Evolutionary conservation across 37 sponge, comb jelly and placozoan species (phyloP).

Genomic region (Halichondria panicea): DNA sequence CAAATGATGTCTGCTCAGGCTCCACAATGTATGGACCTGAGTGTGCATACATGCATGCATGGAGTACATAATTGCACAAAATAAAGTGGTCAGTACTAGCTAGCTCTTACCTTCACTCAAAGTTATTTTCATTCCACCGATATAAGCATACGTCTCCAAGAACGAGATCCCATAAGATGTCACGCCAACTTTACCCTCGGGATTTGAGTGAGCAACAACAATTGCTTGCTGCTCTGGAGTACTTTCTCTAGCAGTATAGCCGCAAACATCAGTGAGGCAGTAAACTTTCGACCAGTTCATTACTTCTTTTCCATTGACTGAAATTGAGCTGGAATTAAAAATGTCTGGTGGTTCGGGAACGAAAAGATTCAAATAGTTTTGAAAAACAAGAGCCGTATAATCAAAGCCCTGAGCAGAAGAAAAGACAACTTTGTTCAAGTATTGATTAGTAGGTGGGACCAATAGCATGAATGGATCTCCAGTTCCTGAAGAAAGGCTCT

Average conservation of each 20-base stretch:
- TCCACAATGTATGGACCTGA: not conserved
- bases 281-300: not conserved
- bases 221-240: not conserved
- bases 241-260: not conserved
- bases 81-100: not conserved
- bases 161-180: slow-evolving; percentile 22
- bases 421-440: slow-evolving; percentile 1
- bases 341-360: not conserved
- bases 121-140: slow-evolving; percentile 22
- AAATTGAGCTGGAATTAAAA: slow-evolving; percentile 1
- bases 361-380: slow-evolving; percentile 22
- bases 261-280: not conserved
- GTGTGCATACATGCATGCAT: not conserved
- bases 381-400: not conserved
- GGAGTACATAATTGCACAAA: no score
- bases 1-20: not conserved
- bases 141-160: slow-evolving; percentile 41
- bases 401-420: not conserved
- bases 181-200: slow-evolving; percentile 8
- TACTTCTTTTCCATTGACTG: not conserved
- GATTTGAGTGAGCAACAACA: not conserved
- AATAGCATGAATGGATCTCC: slow-evolving; percentile 37
- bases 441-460: slow-evolving; percentile 22
- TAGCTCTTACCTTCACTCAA: no score
- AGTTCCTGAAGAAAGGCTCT: not conserved